phyloP scores from a whole-genome alignment of 2,888 invertebrate genomes.

The Cheilosia soror region DNA sequence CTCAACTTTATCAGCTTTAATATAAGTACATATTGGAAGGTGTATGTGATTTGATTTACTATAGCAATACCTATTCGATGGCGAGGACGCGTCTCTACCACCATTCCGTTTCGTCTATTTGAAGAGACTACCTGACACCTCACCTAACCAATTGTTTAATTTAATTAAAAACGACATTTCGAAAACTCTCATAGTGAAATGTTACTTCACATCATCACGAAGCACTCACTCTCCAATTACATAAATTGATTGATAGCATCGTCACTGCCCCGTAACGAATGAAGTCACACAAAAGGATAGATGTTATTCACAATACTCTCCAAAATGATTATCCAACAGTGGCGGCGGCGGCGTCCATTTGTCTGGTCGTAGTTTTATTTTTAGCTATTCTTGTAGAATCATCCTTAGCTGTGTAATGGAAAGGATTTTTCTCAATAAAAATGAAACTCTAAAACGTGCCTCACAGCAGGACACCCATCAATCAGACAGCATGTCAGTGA shows the following conservation, averaged over 20 bases:
- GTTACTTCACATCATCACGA: constrained; percentile 5
- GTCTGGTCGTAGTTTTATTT: constrained; percentile 44
- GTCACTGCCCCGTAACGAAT: constrained; percentile 6
- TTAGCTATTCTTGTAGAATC: neutral
- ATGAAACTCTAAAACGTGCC: constrained; percentile 59
- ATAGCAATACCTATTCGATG: too few relatives aligned
- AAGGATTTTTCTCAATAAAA: constrained; percentile 27
- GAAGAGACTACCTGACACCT: neutral
- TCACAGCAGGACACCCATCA: constrained; percentile 66
- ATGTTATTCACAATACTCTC: constrained; percentile 19
- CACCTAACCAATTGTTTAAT: neutral
- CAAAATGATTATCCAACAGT: constrained; percentile 16
- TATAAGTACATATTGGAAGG: too few relatives aligned
- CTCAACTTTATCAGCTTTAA: too few relatives aligned
- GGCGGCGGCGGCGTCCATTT: constrained; percentile 61
- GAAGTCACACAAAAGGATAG: constrained; percentile 38
- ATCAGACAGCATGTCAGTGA: constrained; percentile 59
- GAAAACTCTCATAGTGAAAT: neutral
- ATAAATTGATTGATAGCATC: constrained; percentile 48
- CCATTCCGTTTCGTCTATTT: too few relatives aligned
- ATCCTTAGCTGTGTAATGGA: constrained; percentile 33
- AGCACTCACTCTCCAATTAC: constrained; percentile 22
- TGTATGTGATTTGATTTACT: too few relatives aligned
- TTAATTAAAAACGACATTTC: constrained; percentile 17
- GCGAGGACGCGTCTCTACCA: too few relatives aligned